Percentiles rank a stretch among this genome's conserved stretches.
Evolutionary conservation across 2,888 invertebrate genomes (phyloP).

Genomic region (Aphidius colemani): DNA sequence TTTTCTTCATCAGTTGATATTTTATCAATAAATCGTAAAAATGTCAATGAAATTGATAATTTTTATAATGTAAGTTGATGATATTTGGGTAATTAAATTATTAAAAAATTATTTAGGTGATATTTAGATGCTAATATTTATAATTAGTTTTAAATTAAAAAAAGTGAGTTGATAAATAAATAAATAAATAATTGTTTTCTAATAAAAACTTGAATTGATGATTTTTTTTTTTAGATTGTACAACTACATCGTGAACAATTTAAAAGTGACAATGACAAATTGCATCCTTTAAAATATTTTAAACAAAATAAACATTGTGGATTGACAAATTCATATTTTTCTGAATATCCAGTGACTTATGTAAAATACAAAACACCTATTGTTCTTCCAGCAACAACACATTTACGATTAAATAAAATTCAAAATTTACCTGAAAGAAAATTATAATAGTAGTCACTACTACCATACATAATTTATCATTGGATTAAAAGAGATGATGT

Average conservation of each 20-base stretch:
- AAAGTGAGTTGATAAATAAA: background rate
- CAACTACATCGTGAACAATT: conserved; percentile 69
- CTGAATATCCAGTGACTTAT: conserved; percentile 65
- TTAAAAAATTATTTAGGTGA: background rate
- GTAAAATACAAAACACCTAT: conserved; percentile 67
- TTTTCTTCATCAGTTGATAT: conserved; percentile 35
- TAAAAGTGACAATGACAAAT: conserved; percentile 64
- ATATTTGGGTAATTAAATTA: background rate
- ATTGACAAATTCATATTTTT: conserved; percentile 49
- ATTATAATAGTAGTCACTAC: no score
- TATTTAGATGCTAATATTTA: background rate
- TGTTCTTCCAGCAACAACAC: conserved; percentile 63
- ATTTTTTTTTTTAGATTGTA: conserved; percentile 59
- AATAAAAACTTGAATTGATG: background rate
- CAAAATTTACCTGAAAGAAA: conserved; percentile 62
- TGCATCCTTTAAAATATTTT: conserved; percentile 68
- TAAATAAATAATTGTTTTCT: no score
- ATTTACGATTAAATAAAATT: conserved; percentile 62
- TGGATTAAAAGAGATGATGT: no score
- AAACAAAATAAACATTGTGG: conserved; percentile 63
- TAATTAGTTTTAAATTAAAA: background rate
- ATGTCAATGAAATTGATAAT: conserved; percentile 58
- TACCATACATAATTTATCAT: no score
- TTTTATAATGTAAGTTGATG: conserved; percentile 57
- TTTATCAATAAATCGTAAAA: conserved; percentile 55